Conservation (phyloP, 2,888 invertebrate genomes). For the Hesperia comma region DNA sequence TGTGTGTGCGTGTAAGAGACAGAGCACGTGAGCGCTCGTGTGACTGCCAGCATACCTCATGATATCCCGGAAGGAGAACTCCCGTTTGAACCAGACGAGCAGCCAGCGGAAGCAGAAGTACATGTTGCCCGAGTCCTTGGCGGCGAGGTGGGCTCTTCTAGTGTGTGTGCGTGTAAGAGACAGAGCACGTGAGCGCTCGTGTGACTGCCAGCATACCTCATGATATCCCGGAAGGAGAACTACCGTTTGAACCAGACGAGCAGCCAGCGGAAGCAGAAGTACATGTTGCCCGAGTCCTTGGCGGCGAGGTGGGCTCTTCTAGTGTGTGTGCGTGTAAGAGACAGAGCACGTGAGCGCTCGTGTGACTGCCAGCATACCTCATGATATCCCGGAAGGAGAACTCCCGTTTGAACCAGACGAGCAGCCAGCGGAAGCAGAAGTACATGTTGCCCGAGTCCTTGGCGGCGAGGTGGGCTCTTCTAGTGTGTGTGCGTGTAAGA, state of each 20-base stretch:
- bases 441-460: constrained; percentile 98
- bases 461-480: constrained; percentile 92
- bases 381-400: constrained; percentile 93
- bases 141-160: constrained; percentile 93
- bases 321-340: too few species aligned
- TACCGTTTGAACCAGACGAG: constrained; percentile 98
- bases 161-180: too few species aligned
- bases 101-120: constrained; percentile 99
- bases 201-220: constrained; percentile 80
- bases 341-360: too few species aligned
- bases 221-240: constrained; percentile 92
- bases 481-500: too few species aligned
- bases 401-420: constrained; percentile 98
- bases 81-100: constrained; percentile 97
- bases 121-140: constrained; percentile 96
- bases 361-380: constrained; percentile 72
- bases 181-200: too few species aligned
- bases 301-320: constrained; percentile 93
- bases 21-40: too few species aligned
- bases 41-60: constrained; percentile 82
- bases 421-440: constrained; percentile 99
- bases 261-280: constrained; percentile 99
- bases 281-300: constrained; percentile 97
- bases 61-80: constrained; percentile 93
- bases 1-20: too few species aligned